Conservation (phyloP, 1,140 invertebrate genomes). For the Ptiloglossa arizonensis region DNA sequence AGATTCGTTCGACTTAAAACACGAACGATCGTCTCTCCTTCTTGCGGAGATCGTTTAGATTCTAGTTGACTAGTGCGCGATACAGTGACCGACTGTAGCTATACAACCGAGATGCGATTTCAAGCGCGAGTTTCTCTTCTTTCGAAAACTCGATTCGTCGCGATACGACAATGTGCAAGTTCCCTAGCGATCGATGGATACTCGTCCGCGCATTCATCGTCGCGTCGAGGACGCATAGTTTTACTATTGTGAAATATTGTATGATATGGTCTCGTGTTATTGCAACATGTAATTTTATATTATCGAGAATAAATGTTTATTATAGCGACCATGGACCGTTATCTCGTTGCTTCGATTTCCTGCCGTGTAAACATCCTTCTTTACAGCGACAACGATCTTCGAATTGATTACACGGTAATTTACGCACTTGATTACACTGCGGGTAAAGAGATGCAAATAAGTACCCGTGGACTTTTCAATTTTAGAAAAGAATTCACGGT, state of each 20-base stretch:
- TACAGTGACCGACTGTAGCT: constrained; percentile 29
- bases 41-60: constrained; percentile 17
- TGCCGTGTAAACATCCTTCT: neutral
- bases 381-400: neutral
- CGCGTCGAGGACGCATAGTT: constrained; percentile 47
- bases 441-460: neutral
- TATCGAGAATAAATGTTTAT: constrained; percentile 79
- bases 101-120: constrained; percentile 31
- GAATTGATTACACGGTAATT: constrained; percentile 16
- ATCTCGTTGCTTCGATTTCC: neutral
- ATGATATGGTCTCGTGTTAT: constrained; percentile 78
- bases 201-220: constrained; percentile 29
- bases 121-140: constrained; percentile 9
- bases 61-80: constrained; percentile 36
- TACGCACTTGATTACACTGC: neutral
- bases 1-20: constrained; percentile 17
- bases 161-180: neutral
- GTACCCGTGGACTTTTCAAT: neutral
- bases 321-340: constrained; percentile 44
- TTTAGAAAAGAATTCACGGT: no score
- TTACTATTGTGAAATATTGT: constrained; percentile 78
- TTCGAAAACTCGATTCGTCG: constrained; percentile 9
- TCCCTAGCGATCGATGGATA: constrained; percentile 2
- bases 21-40: constrained; percentile 11
- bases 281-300: constrained; percentile 79